These are phyloP conservation scores for Balaeniceps rex DNA, from an alignment of 2,113 vertebrate genomes.

Conservation along the genomic window DNA sequence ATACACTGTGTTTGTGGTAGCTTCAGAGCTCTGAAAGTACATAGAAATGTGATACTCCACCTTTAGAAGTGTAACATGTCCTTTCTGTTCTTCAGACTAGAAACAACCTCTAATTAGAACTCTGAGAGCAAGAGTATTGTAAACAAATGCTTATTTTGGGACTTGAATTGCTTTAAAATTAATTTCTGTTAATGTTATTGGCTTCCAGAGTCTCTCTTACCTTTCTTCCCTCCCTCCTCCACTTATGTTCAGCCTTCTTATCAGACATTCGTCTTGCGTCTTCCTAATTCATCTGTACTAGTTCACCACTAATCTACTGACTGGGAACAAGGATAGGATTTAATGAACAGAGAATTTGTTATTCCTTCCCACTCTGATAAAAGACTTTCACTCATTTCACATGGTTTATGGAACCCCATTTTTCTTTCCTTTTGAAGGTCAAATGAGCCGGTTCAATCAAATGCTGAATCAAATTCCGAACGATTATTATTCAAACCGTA, in stretches of 20 bases:
- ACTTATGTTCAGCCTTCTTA: not conserved
- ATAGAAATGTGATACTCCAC: not conserved
- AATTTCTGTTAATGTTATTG: not conserved
- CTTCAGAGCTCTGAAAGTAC: not conserved
- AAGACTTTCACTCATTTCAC: not conserved
- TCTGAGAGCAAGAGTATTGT: not conserved
- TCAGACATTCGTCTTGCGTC: not conserved
- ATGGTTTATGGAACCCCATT: not conserved
- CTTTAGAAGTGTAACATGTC: not conserved
- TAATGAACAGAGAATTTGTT: not conserved
- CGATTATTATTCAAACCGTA: slow-evolving; percentile 82
- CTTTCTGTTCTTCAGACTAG: not conserved
- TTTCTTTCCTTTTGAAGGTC: slow-evolving; percentile 72
- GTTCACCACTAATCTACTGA: not conserved
- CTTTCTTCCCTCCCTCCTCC: not conserved
- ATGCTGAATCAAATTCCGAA: slow-evolving; percentile 96
- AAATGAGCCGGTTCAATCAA: slow-evolving; percentile 91
- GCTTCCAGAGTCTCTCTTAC: not conserved
- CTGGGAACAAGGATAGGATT: not conserved
- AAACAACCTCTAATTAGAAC: not conserved
- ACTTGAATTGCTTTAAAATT: not conserved
- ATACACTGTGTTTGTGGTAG: not conserved
- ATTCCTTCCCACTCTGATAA: not conserved
- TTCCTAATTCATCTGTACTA: not conserved
- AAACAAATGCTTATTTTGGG: not conserved